Base-by-base conservation (phyloP, 2,888 invertebrate species). In the Ecdyonurus torrentis region DNA sequence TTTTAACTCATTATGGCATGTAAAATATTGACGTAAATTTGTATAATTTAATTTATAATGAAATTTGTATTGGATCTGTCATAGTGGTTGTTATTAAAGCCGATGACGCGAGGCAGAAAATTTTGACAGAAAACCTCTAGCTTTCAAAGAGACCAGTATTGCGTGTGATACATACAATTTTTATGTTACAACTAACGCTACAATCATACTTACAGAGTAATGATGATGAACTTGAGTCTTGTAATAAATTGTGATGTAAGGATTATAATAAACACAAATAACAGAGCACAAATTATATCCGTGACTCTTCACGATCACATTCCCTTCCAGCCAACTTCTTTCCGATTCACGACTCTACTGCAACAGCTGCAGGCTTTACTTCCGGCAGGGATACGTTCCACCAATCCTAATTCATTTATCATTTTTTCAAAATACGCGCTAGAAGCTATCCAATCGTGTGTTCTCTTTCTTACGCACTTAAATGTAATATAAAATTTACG, bases 321-420 rank as follows among this genome's bases (percentile, higher is more conserved):
- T 20, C 37, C 37, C 37, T 37, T 37, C 7, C 37, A 37, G 37
- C 37, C n/a, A 22, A 55, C 55, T 55, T 55, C 55, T 55, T 22
- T 20, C 19, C 55, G 55, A 55, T 55, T 55, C 55, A 55, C 55
- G 55, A 55, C 7, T 10, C 7, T 5, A 55, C 55, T 55, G 55
- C 55, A 55, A 55, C 55, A 55, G 55, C 55, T 55, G 55, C 55
- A 22, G 55, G 55, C 55, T 22, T 5, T 5, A 55, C 55, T 55
- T 55, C 55, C 55, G 20, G 55, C 55, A 55, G 19, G 7, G n/a
- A n/a, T 55, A n/a, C 15, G 55, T 10, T 55, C 7, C 10, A 55
- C 55, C 19, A 55, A 55, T 55, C 55, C 5, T 5, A 55, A n/a
- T 7, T n/a, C 5, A n/a, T 55, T 18, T 55, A 7, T 5, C 55